These are phyloP conservation scores for Platycheirus rosarum DNA, from an alignment of 2,888 invertebrate species.

Conservation along the genomic window DNA sequence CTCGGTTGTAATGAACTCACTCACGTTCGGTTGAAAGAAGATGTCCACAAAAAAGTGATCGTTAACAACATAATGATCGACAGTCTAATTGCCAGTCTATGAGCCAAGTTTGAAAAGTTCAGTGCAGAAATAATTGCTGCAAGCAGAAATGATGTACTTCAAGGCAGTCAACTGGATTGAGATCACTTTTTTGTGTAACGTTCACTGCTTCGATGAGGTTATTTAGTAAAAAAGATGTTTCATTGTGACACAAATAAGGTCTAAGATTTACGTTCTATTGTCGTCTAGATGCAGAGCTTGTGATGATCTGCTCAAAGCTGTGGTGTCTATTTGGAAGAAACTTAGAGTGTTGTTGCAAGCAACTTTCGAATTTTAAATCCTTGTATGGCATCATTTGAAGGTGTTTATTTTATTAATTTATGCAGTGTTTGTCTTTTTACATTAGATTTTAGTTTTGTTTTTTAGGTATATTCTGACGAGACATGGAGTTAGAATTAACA, in stretches of 20 bases:
- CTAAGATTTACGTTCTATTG: constrained; percentile 38
- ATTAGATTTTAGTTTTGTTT: too few species aligned
- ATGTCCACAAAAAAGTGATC: constrained; percentile 48
- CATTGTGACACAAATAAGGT: constrained; percentile 53
- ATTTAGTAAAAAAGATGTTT: constrained; percentile 50
- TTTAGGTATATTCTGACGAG: too few species aligned
- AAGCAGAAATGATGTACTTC: constrained; percentile 34
- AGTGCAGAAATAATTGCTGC: constrained; percentile 16
- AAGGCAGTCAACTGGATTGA: constrained; percentile 59
- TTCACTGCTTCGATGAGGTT: constrained; percentile 40
- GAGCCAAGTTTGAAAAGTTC: constrained; percentile 42
- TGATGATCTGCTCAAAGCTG: constrained; percentile 24
- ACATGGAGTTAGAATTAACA: too few species aligned
- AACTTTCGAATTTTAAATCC: constrained; percentile 61
- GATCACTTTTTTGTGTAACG: constrained; percentile 25
- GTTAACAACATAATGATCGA: constrained; percentile 51
- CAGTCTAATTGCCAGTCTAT: constrained; percentile 48
- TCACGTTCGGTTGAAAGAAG: constrained; percentile 46
- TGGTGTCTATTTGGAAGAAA: constrained; percentile 1
- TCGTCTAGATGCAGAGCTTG: constrained; percentile 6
- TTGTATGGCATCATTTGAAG: constrained; percentile 60
- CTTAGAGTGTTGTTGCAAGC: constrained; percentile 28
- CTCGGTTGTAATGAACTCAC: constrained; percentile 31
- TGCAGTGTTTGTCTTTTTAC: too few species aligned
- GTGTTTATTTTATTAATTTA: constrained; percentile 47